Evolutionary conservation across 2,113 vertebrate genomes (phyloP).

Genomic region (Oxyura jamaicensis): DNA sequence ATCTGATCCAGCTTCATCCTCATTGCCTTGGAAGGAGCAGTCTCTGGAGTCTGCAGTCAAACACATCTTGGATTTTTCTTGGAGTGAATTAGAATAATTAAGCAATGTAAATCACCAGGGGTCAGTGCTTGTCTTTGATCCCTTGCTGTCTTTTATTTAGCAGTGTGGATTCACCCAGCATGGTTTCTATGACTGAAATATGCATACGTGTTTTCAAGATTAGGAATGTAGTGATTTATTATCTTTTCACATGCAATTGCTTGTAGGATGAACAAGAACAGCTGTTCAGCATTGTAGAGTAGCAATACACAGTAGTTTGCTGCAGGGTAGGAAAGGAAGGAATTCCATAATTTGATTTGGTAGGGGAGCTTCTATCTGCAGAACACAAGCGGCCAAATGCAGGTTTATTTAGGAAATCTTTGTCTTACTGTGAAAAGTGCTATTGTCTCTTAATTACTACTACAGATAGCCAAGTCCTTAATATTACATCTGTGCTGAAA

Average conservation of each 20-base stretch:
- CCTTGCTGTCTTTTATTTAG: neutral
- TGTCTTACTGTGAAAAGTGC: constrained; percentile 34
- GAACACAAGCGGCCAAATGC: constrained; percentile 20
- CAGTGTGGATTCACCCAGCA: neutral
- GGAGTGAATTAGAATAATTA: neutral
- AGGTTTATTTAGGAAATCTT: constrained; percentile 44
- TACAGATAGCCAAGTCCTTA: neutral
- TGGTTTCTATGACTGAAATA: neutral
- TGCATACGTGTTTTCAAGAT: neutral
- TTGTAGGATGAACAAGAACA: constrained; percentile 60
- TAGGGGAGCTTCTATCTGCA: constrained; percentile 4
- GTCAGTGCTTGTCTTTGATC: neutral
- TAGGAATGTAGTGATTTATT: constrained; percentile 59
- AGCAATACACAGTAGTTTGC: constrained; percentile 41
- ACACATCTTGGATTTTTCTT: neutral
- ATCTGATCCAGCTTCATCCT: neutral
- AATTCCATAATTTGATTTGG: constrained; percentile 49
- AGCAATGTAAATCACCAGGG: neutral
- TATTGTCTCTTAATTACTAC: constrained; percentile 46
- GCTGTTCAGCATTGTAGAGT: constrained; percentile 44
- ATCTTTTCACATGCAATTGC: constrained; percentile 55
- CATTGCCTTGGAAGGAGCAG: neutral
- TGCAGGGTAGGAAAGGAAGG: constrained; percentile 36
- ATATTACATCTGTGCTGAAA: constrained; percentile 33
- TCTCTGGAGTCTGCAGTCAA: neutral